Evolutionary conservation across 2,888 invertebrate genomes (phyloP), one percentile per base, ranked within the genome.

Genomic region (Taphrorychus bicolor): DNA sequence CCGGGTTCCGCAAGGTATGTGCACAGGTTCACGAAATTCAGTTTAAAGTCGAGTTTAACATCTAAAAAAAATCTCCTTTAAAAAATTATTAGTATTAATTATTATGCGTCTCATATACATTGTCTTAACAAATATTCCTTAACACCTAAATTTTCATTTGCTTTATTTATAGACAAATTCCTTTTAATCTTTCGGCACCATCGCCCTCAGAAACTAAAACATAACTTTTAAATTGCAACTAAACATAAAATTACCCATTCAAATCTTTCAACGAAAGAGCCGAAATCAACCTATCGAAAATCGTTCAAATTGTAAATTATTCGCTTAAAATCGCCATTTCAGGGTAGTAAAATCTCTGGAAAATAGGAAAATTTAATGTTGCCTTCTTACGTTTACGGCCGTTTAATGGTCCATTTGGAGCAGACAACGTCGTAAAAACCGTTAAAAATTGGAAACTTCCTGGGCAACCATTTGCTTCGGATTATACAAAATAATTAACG

Each of bases 361-460:
- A 61, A 62, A 62, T 62, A 56, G 63, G 48, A 59, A 65, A 57
- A 24, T 64, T 64, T 64, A 64, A 51, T 52, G 58, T 64, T 64
- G 40, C 64, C 58, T 53, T 42, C 59, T 58, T 52, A 59, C 49
- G 51, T 60, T 66, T 61, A 60, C 48, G 41, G 66, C 61, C 23
- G 45, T 61, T 66, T 66, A 60, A 66, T 56, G 42, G 66, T 48
- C 51, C 42, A 60, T 59, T 66, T 61, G 32, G 24, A 54, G 32
- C 32, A 56, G 48, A 32, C 45, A 17, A 23, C 9, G 32, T 62
- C 62, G 62, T 62, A 32, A 62, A 62, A 45, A 24, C 19, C 23
- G 48, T 48, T 62, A 45, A 62, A 62, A 61, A 54, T 48, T 19
- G 18, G 42, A 52, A 52, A 53, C 53, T 61, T 53, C 53, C 61